These are phyloP conservation scores for Potorous gilbertii DNA, from an alignment of 2,797 vertebrate species.

Conservation along the genomic window DNA sequence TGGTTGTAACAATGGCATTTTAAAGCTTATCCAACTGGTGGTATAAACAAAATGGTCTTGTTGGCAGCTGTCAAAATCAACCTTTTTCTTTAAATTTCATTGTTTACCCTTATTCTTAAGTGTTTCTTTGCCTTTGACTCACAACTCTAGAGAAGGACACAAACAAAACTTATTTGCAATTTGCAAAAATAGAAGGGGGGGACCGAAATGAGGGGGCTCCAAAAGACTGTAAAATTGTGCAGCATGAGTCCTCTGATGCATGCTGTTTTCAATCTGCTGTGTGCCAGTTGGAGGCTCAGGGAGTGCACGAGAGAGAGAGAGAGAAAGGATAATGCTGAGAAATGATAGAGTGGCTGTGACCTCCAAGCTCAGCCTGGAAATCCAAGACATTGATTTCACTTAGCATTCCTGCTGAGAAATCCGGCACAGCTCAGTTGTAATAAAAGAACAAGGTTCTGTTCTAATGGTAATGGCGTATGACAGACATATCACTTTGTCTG, in stretches of 20 bases:
- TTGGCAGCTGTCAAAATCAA: slow-evolving; percentile 62
- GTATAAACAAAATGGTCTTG: slow-evolving; percentile 37
- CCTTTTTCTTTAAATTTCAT: slow-evolving; percentile 33
- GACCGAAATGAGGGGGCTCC: slow-evolving; percentile 79
- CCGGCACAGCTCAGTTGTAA: slow-evolving; percentile 88
- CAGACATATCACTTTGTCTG: slow-evolving; percentile 89
- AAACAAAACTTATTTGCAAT: slow-evolving; percentile 84
- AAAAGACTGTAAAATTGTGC: slow-evolving; percentile 88
- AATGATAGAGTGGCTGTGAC: slow-evolving; percentile 89
- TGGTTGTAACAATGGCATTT: slow-evolving; percentile 56
- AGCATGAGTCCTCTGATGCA: slow-evolving; percentile 85
- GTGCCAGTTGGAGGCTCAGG: slow-evolving; percentile 87
- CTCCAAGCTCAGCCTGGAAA: slow-evolving; percentile 88
- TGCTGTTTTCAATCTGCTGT: slow-evolving; percentile 91
- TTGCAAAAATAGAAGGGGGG: slow-evolving; percentile 65
- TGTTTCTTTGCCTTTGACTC: slow-evolving; percentile 72
- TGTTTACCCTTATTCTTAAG: slow-evolving; percentile 60
- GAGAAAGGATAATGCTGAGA: slow-evolving; percentile 87
- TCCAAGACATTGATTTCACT: slow-evolving; percentile 89
- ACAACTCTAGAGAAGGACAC: slow-evolving; percentile 72
- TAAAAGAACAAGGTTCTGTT: slow-evolving; percentile 90
- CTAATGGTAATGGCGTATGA: slow-evolving; percentile 89
- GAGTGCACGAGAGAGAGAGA: slow-evolving; percentile 67
- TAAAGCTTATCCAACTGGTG: slow-evolving; percentile 49
- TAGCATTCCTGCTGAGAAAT: slow-evolving; percentile 88